phyloP scores from a whole-genome alignment of 2,888 invertebrate genomes.

The Eristalis intricaria region DNA sequence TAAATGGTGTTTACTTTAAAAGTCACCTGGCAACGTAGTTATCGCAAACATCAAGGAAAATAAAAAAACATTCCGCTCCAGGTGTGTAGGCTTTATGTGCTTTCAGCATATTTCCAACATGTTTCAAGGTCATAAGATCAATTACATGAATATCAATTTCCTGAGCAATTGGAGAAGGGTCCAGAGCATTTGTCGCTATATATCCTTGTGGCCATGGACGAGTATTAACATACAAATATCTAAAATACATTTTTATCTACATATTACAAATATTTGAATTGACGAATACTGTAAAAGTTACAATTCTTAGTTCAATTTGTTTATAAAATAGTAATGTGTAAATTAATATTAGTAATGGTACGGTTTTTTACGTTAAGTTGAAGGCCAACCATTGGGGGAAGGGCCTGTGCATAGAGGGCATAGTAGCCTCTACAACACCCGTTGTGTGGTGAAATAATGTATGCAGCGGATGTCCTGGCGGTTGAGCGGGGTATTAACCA shows the following conservation, averaged over 20 bases:
- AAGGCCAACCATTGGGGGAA: too few species aligned
- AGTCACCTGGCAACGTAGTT: slow-evolving; percentile 91
- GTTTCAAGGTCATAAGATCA: slow-evolving; percentile 88
- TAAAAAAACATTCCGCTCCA: slow-evolving; percentile 92
- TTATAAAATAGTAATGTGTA: too few species aligned
- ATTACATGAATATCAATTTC: slow-evolving; percentile 94
- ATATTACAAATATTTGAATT: too few species aligned
- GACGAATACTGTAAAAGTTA: too few species aligned
- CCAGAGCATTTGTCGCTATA: slow-evolving; percentile 87
- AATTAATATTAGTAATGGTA: too few species aligned
- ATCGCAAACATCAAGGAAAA: slow-evolving; percentile 91
- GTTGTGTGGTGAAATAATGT: too few species aligned
- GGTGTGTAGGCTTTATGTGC: slow-evolving; percentile 92
- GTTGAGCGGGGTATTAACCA: too few species aligned
- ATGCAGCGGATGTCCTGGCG: too few species aligned
- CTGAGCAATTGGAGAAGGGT: slow-evolving; percentile 92
- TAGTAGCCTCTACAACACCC: too few species aligned
- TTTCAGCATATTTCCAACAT: slow-evolving; percentile 89
- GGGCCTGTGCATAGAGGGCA: too few species aligned
- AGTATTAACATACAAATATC: slow-evolving; percentile 91
- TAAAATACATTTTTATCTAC: slow-evolving; percentile 75
- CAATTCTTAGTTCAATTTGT: too few species aligned
- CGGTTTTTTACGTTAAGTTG: too few species aligned
- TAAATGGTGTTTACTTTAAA: slow-evolving; percentile 8
- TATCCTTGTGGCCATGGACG: slow-evolving; percentile 91